phyloP scores from a whole-genome alignment of 2,113 vertebrate genomes.

The Phyllostomus hastatus region DNA sequence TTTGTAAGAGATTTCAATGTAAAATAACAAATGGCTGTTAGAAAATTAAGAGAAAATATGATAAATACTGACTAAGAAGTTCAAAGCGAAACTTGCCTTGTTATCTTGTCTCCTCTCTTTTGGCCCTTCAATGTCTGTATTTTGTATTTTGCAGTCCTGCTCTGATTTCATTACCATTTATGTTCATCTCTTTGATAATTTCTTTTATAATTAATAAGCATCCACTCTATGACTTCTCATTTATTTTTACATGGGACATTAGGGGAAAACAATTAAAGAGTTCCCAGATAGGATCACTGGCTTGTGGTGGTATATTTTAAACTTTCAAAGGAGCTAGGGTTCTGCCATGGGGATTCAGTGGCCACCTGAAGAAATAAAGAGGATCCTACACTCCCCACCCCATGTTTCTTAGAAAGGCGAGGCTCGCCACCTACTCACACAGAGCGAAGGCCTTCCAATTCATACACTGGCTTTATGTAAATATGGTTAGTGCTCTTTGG shows the following conservation, averaged over 20 bases:
- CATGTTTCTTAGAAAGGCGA: background rate
- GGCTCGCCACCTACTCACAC: background rate
- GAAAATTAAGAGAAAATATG: background rate
- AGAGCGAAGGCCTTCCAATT: background rate
- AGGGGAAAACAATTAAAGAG: background rate
- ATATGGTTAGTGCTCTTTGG: background rate
- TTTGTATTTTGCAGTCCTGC: background rate
- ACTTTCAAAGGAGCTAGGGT: background rate
- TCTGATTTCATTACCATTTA: slow-evolving; percentile 8
- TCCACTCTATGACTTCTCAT: background rate
- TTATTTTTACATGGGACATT: slow-evolving; percentile 31
- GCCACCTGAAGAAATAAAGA: background rate
- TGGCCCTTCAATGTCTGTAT: background rate
- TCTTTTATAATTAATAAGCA: background rate
- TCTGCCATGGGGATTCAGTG: background rate
- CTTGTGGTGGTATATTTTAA: background rate
- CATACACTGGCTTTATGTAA: background rate
- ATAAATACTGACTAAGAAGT: background rate
- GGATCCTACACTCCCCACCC: rapidly evolving
- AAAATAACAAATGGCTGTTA: background rate
- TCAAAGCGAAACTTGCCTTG: background rate
- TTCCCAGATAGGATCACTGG: background rate
- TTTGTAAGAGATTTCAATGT: background rate
- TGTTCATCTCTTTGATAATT: background rate
- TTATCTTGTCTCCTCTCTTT: background rate